Evolutionary conservation across 2,888 invertebrate species (phyloP), one percentile per base, ranked within the genome.

Genomic region (Chaetogeoica ovagalla): DNA sequence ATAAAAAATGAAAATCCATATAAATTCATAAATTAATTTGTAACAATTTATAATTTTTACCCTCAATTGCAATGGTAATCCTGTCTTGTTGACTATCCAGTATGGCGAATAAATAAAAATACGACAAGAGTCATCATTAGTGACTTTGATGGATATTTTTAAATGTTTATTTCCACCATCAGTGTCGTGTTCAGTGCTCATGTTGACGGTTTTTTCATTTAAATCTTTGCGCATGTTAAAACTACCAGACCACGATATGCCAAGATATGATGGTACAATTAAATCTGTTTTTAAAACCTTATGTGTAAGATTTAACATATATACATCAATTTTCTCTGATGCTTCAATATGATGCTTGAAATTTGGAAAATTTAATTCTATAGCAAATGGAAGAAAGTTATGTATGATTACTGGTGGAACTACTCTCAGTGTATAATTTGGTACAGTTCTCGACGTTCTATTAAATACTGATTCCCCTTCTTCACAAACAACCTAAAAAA

Each of bases 61-160:
- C 89, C 93, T 91, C 83, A 94, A 89, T 86, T 92, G 92, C 83
- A 96, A 86, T 5, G 95, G 94, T 82, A 96, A 87, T 19, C 93
- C 93, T 6, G 94, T 93, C 87, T 94, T 94, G 87, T 96, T 96
- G 83, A 96, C 91, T 84, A 96, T 89, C 95, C 96, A 96, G 86
- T 93, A 95, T 21, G 94, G 93, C 1, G 94, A 91, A 85, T 93
- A 92, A 84, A 94, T 88, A 84, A 89, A 89, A 76, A 94, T 86
- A 83, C 91, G 89, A 86, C 91, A 90, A 84, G 90, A 89, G 73
- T 89, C 89, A 59, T 88, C 88, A 74, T 91, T 88, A 82, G 90
- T 91, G 30, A 91, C 88, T 83, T 90, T 90, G 48, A 93, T 89
- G 84, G 91, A 90, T 70, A 94, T 88, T 37, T 90, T 88, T 83